phyloP scores from a whole-genome alignment of 2,797 vertebrate genomes.

The Bufotes viridis region DNA sequence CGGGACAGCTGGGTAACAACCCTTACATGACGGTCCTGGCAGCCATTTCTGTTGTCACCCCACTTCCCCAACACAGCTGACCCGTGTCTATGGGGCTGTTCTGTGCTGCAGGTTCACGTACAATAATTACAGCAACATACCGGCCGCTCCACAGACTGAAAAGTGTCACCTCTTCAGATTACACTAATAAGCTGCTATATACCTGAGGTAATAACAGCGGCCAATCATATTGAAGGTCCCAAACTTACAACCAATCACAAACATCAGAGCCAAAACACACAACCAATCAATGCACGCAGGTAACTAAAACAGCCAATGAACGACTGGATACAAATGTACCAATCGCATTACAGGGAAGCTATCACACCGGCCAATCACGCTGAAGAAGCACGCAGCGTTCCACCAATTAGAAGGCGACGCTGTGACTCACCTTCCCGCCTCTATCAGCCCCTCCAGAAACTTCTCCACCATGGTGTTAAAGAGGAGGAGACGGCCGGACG shows the following conservation, averaged over 20 bases:
- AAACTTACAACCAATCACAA: constrained; percentile 5
- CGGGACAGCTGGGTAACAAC: neutral
- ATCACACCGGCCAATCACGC: neutral
- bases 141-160: too few species aligned
- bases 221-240: neutral
- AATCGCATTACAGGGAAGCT: neutral
- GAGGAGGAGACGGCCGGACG: neutral
- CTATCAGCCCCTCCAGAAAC: constrained; percentile 43
- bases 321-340: neutral
- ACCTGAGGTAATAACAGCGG: neutral
- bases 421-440: constrained; percentile 21
- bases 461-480: constrained; percentile 30
- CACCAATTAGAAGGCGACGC: neutral
- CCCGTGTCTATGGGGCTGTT: too few species aligned
- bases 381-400: neutral
- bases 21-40: too few species aligned
- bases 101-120: too few species aligned
- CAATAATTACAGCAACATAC: neutral
- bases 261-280: neutral
- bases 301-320: neutral
- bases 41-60: too few species aligned
- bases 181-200: neutral
- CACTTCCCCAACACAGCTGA: too few species aligned
- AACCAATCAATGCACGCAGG: neutral
- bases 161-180: neutral